Base-by-base conservation (phyloP, 2,113 vertebrate species). In the Brachyhypopomus occidentalis region DNA sequence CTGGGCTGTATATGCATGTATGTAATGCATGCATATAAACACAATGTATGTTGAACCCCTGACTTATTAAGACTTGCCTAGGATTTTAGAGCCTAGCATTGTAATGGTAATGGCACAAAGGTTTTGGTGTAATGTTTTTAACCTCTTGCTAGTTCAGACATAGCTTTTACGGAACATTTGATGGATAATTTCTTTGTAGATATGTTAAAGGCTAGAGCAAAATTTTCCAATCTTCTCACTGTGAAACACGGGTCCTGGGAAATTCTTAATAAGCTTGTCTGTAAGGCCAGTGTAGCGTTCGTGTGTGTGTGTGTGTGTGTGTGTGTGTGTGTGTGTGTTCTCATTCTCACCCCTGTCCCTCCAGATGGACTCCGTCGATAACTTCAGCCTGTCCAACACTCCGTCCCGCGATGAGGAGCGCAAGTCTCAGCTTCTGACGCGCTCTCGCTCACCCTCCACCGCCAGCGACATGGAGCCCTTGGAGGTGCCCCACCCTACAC, bases 321-420 rank as follows among this genome's bases (percentile, higher is more conserved):
- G n/a, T 71, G 34, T 52, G 9, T 2, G 6, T 73, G 3, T 23
- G 30, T 80, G 45, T 78, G 2, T 75, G 11, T 27, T 5, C 64
- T 69, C 2, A 25, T 48, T 17, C 58, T 62, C 27, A 3, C 71
- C 55, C 14, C n/a, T 74, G 23, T 4, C 16, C 36, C 63, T 85
- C 81, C 91, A 98, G 97, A 94, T 96, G 90, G 95, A 98, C 90
- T 97, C 96, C 0, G 91, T 96, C 87, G 96, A 97, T 80, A 84
- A 83, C 91, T 97, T 96, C 88, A 96, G 95, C 1, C 89, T 95
- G 77, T 96, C 96, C 88, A 96, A 96, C 92, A 95, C 95, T 12
- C 93, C 94, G 12, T 96, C 95, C 45, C 86, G 95, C 81, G 95
- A 96, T 79, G 95, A 94, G 56, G 96, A 95, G 80, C 88, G 92